Conservation (phyloP, 2,888 invertebrate genomes). For the Alitta virens region DNA sequence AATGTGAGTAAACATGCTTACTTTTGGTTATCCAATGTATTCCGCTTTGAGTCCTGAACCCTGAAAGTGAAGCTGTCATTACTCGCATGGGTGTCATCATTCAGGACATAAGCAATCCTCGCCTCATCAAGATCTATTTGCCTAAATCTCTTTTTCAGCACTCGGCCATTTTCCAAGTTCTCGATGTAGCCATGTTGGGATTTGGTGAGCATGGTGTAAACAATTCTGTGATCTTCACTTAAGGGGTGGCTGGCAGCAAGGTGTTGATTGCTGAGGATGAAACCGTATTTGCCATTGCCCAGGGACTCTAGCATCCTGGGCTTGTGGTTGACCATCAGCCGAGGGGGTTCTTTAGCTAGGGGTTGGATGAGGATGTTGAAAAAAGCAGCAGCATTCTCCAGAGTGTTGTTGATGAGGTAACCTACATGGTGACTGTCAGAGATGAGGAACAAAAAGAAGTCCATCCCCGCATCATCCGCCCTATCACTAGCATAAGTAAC, state of each 20-base stretch:
- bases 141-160: conserved; percentile 45
- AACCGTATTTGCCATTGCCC: conserved; percentile 38
- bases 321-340: conserved; percentile 39
- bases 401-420: conserved; percentile 46
- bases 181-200: conserved; percentile 50
- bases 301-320: conserved; percentile 45
- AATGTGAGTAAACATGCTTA: too few species aligned
- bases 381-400: conserved; percentile 44
- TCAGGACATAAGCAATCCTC: conserved; percentile 43
- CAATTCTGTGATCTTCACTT: conserved; percentile 38
- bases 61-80: conserved; percentile 51
- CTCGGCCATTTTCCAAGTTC: conserved; percentile 43
- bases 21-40: conserved; percentile 45
- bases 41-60: conserved; percentile 43
- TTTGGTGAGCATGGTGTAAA: conserved; percentile 43
- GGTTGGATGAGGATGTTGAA: conserved; percentile 50
- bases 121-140: conserved; percentile 54
- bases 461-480: conserved; percentile 33
- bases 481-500: conserved; percentile 46
- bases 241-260: conserved; percentile 47
- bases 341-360: conserved; percentile 45
- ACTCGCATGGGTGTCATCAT: conserved; percentile 36
- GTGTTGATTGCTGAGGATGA: conserved; percentile 40
- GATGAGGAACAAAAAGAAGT: conserved; percentile 48
- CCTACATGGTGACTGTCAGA: conserved; percentile 47